Evolutionary conservation across 2,113 vertebrate genomes (phyloP).

Genomic region (Cervus canadensis): DNA sequence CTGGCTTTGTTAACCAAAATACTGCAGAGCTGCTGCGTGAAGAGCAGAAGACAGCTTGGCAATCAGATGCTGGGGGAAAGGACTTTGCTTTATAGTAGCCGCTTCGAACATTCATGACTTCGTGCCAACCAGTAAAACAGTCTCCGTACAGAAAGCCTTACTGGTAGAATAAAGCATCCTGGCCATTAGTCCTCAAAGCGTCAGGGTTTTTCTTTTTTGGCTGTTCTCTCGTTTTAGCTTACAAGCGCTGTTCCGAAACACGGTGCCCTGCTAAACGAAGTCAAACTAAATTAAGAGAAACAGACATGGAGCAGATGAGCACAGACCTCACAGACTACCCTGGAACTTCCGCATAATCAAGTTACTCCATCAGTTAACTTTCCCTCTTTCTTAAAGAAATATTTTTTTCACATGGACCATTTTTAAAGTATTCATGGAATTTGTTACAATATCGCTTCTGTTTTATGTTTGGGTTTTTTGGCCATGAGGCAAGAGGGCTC

Average conservation of each 20-base stretch:
- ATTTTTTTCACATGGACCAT: not conserved
- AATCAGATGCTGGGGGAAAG: not conserved
- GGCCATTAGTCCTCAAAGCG: constrained; percentile 42
- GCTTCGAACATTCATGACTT: constrained; percentile 54
- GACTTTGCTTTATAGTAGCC: constrained; percentile 22
- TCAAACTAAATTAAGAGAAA: constrained; percentile 23
- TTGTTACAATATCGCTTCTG: not conserved
- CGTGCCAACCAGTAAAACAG: not conserved
- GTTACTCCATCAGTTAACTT: not conserved
- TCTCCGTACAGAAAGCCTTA: constrained; percentile 47
- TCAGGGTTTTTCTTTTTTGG: constrained; percentile 19
- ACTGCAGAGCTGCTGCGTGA: constrained; percentile 51
- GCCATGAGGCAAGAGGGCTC: not conserved
- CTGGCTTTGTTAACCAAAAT: constrained; percentile 48
- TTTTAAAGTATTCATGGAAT: not conserved
- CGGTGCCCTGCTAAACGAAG: not conserved
- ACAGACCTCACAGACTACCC: not conserved
- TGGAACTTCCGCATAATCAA: not conserved
- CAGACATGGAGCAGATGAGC: not conserved
- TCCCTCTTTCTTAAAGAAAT: not conserved
- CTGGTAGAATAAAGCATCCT: constrained; percentile 42
- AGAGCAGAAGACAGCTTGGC: constrained; percentile 20
- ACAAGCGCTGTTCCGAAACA: not conserved
- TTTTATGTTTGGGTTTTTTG: not conserved
- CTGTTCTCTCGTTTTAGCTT: not conserved